Evolutionary conservation across 2,888 invertebrate species (phyloP).

Genomic region (Lucinisca nassula): DNA sequence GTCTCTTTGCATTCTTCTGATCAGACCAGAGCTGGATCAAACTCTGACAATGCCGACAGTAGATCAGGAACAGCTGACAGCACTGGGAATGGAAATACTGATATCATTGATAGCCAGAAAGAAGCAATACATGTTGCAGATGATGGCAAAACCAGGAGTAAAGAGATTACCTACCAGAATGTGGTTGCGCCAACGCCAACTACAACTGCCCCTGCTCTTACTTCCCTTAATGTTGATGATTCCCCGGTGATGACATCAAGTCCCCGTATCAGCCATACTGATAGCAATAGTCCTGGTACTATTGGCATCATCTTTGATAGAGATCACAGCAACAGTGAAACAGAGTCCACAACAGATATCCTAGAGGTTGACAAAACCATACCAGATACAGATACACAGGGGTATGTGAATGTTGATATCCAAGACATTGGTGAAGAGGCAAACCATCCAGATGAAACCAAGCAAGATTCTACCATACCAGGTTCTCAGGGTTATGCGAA

Average conservation of each 20-base stretch:
- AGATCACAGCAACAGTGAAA: neutral
- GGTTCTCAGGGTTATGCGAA: too few species aligned
- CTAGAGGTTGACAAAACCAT: neutral
- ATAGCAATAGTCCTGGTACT: neutral
- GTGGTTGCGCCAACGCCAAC: neutral
- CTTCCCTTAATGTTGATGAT: neutral
- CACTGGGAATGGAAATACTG: neutral
- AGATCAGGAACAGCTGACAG: neutral
- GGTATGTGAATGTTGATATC: too few species aligned
- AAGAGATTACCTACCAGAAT: neutral
- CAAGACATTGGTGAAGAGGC: too few species aligned
- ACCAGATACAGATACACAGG: neutral
- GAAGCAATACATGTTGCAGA: neutral
- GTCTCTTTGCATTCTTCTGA: constrained; percentile 40
- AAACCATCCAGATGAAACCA: too few species aligned
- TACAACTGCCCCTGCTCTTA: neutral
- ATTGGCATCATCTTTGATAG: neutral
- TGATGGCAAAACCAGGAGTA: too few species aligned
- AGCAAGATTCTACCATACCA: too few species aligned
- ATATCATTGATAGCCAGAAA: neutral
- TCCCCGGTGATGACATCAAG: constrained; percentile 65
- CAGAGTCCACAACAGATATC: constrained; percentile 1
- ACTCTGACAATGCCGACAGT: neutral
- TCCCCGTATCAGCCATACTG: constrained; percentile 12
- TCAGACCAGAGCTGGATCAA: neutral